These are phyloP conservation scores for Gerris buenoi DNA, from an alignment of 1,140 invertebrate species.

Conservation along the genomic window DNA sequence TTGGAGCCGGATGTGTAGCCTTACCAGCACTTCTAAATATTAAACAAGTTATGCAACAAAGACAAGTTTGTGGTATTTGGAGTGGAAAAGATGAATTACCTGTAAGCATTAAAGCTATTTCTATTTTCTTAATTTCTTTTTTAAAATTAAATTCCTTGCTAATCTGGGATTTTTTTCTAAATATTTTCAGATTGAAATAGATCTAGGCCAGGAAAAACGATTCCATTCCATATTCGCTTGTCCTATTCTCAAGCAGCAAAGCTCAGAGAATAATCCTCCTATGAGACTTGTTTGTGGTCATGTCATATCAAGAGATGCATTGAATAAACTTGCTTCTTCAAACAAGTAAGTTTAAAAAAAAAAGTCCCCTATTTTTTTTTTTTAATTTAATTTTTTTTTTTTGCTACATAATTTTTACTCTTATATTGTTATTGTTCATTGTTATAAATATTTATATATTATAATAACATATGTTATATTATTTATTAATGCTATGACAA, in stretches of 20 bases:
- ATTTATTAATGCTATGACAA: too few relatives aligned
- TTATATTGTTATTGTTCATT: background rate
- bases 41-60: constrained; percentile 88
- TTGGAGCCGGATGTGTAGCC: constrained; percentile 83
- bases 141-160: background rate
- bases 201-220: constrained; percentile 66
- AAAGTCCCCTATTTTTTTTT: constrained; percentile 3
- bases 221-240: constrained; percentile 98
- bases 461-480: too few relatives aligned
- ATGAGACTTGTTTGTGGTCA: constrained; percentile 94
- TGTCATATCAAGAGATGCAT: constrained; percentile 91
- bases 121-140: background rate
- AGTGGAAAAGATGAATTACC: constrained; percentile 90
- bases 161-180: constrained; percentile 7
- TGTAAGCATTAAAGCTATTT: constrained; percentile 37
- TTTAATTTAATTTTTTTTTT: background rate
- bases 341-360: constrained; percentile 55
- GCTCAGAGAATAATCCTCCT: constrained; percentile 89
- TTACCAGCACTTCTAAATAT: constrained; percentile 86
- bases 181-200: constrained; percentile 68
- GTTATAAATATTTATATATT: background rate
- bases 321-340: constrained; percentile 82
- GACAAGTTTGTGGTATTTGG: constrained; percentile 89
- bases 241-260: constrained; percentile 92
- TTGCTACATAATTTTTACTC: background rate